Conservation (phyloP, 2,888 invertebrate genomes). For the Mesoligia furuncula region DNA sequence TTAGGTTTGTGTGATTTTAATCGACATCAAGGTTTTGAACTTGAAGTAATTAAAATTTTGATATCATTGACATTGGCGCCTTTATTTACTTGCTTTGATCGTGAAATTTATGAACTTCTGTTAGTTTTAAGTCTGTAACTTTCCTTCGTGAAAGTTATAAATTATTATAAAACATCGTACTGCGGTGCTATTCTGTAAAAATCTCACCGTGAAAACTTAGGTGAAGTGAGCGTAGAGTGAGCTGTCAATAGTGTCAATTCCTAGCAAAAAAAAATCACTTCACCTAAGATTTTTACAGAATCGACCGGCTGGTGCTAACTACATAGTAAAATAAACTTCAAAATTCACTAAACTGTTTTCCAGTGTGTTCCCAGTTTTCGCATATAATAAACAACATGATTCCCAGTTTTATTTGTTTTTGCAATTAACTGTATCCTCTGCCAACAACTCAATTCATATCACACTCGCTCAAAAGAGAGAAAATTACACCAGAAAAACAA, state of each 20-base stretch:
- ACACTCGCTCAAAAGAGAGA: conserved; percentile 42
- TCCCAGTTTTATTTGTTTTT: conserved; percentile 6
- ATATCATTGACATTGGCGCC: conserved; percentile 36
- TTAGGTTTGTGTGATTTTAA: conserved; percentile 55
- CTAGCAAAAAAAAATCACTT: no score
- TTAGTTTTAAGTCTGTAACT: conserved; percentile 21
- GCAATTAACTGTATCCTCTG: conserved; percentile 17
- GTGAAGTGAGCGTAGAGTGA: no score
- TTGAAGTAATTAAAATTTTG: conserved; percentile 56
- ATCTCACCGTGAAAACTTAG: no score
- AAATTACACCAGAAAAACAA: conserved; percentile 54
- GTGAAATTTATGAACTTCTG: conserved; percentile 16
- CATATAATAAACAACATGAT: background rate
- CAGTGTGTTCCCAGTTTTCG: background rate
- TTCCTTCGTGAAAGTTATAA: background rate
- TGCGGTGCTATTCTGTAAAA: no score
- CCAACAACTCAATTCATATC: conserved; percentile 38
- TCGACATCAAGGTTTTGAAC: conserved; percentile 44
- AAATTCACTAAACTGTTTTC: background rate
- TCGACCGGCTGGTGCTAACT: no score
- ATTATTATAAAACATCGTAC: background rate
- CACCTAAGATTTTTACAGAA: no score
- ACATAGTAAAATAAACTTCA: background rate
- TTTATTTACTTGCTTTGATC: conserved; percentile 54
- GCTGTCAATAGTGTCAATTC: no score